These are phyloP conservation scores for Peucedramus taeniatus DNA, from an alignment of 2,113 vertebrate species.

Conservation along the genomic window DNA sequence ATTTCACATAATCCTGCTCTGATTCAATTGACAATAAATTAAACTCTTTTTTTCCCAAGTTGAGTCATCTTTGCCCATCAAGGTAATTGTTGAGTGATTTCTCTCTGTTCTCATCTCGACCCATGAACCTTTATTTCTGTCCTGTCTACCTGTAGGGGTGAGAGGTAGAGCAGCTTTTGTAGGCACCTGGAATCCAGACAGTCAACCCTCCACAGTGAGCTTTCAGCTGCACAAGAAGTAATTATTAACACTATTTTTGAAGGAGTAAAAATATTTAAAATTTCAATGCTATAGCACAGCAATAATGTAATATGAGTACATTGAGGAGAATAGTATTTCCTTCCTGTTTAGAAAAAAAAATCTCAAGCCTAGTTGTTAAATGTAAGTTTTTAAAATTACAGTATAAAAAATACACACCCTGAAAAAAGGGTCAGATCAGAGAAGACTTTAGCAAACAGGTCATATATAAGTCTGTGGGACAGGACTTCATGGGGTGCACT, in stretches of 20 bases:
- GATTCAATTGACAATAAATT: neutral
- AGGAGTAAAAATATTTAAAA: neutral
- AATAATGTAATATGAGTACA: neutral
- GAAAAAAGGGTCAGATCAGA: neutral
- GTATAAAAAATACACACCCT: neutral
- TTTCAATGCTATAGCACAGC: neutral
- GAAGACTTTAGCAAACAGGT: neutral
- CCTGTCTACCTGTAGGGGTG: neutral
- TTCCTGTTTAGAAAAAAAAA: neutral
- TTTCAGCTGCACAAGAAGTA: neutral
- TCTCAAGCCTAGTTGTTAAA: neutral
- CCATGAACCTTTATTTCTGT: neutral
- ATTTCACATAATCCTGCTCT: neutral
- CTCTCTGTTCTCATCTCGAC: neutral
- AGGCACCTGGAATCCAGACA: neutral
- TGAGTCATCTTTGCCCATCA: neutral
- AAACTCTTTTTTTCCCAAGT: neutral
- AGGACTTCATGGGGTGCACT: neutral
- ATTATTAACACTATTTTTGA: neutral
- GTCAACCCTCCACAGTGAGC: neutral
- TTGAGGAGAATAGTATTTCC: neutral
- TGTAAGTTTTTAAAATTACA: neutral
- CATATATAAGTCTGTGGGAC: neutral
- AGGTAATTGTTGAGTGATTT: neutral
- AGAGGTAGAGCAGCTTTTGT: neutral